A percentile compares a stretch with the other conserved stretches of the same genome.
These are phyloP conservation scores for Hyperopisus bebe DNA, from an alignment of 2,113 vertebrate genomes.

Conservation along the genomic window DNA sequence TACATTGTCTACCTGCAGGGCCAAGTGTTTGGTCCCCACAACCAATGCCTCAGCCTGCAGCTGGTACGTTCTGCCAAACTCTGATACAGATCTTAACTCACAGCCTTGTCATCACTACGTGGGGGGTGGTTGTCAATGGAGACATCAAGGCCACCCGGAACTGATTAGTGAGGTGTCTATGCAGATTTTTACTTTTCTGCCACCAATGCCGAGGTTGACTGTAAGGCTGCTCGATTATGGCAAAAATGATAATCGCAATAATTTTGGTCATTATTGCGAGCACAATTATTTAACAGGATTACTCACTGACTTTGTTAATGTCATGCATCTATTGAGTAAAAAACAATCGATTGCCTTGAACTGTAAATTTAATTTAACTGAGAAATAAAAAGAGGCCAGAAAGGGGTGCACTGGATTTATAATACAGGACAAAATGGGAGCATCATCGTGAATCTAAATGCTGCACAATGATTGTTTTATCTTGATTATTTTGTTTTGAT, in stretches of 20 bases:
- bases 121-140: not conserved
- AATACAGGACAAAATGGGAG: not conserved
- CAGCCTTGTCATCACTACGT: not conserved
- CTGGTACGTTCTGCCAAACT: slow-evolving; percentile 42
- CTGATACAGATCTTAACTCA: not conserved
- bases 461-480: not conserved
- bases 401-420: too few relatives aligned
- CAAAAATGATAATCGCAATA: too few relatives aligned
- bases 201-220: not conserved
- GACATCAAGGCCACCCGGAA: not conserved
- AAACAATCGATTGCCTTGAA: not conserved
- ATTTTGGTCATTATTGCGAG: not conserved
- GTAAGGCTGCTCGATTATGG: too few relatives aligned
- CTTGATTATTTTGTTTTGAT: not conserved
- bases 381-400: too few relatives aligned
- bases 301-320: not conserved
- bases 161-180: not conserved
- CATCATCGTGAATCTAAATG: not conserved
- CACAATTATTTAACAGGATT: not conserved
- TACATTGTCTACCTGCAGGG: slow-evolving; percentile 61
- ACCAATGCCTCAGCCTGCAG: slow-evolving; percentile 60
- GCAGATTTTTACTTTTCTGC: not conserved
- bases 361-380: too few relatives aligned
- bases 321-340: not conserved
- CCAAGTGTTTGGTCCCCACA: slow-evolving; percentile 61